Evolutionary conservation across 2,113 vertebrate genomes (phyloP).

Genomic region (Platycercus adscitus): DNA sequence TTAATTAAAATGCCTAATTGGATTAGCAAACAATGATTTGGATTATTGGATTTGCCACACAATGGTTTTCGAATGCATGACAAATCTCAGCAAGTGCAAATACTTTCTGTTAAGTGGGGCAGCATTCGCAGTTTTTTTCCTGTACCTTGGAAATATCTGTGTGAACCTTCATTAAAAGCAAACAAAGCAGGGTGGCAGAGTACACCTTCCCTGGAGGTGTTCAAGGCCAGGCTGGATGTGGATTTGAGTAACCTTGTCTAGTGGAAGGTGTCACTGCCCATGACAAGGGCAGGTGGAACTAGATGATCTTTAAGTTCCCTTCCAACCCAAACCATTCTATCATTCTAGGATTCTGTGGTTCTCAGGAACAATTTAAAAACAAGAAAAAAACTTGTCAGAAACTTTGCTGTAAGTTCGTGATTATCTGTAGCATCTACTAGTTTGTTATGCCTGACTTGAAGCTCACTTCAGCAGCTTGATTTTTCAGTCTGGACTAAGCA

Average conservation of each 20-base stretch:
- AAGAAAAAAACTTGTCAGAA: background rate
- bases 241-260: background rate
- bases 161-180: background rate
- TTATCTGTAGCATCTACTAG: background rate
- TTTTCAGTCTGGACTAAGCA: background rate
- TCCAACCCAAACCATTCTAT: background rate
- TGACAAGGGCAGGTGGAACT: background rate
- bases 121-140: background rate
- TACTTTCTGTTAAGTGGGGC: background rate
- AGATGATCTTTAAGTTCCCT: background rate
- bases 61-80: background rate
- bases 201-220: background rate
- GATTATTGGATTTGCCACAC: slow-evolving; percentile 26
- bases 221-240: background rate
- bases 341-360: background rate
- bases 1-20: slow-evolving; percentile 38
- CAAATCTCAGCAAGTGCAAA: background rate
- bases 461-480: background rate
- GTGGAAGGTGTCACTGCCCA: background rate
- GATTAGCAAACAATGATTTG: slow-evolving; percentile 33
- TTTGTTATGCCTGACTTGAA: background rate
- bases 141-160: background rate
- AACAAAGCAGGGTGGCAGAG: background rate
- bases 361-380: background rate
- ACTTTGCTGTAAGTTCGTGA: background rate